These are phyloP conservation scores for Rhabdomys dilectus DNA, from an alignment of 2,113 vertebrate species.

Conservation along the genomic window DNA sequence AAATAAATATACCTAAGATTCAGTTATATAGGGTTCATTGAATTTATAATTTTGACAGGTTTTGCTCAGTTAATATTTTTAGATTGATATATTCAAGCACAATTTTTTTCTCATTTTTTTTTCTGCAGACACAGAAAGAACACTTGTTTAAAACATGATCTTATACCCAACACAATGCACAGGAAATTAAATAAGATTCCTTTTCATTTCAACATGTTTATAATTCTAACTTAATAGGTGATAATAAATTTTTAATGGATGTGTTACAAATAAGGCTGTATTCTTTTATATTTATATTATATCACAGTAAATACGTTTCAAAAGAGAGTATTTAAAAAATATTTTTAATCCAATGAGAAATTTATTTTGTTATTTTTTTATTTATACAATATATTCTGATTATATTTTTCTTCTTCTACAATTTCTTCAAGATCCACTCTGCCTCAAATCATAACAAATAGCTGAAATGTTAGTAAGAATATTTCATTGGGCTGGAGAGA, in stretches of 20 bases:
- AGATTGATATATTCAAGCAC: neutral
- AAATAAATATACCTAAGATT: neutral
- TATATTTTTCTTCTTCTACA: neutral
- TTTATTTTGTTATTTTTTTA: neutral
- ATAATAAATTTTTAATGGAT: neutral
- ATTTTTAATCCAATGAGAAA: neutral
- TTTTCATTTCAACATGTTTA: neutral
- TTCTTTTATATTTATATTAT: neutral
- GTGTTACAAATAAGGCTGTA: neutral
- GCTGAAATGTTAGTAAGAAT: neutral
- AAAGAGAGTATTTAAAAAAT: neutral
- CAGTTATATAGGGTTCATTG: neutral
- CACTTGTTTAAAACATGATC: neutral
- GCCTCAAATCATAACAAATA: neutral
- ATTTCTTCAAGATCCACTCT: neutral
- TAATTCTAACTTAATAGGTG: neutral
- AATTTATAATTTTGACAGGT: neutral
- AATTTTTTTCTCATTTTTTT: neutral
- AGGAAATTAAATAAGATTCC: neutral
- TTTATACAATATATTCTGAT: neutral
- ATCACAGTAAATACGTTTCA: neutral
- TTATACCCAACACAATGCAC: neutral
- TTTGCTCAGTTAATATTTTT: neutral
- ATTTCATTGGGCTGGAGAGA: too few relatives aligned
- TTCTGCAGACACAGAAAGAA: neutral